Evolutionary conservation across 1,140 invertebrate genomes (phyloP), one percentile per base, ranked within the genome.

Genomic region (Zaprionus ornatus): DNA sequence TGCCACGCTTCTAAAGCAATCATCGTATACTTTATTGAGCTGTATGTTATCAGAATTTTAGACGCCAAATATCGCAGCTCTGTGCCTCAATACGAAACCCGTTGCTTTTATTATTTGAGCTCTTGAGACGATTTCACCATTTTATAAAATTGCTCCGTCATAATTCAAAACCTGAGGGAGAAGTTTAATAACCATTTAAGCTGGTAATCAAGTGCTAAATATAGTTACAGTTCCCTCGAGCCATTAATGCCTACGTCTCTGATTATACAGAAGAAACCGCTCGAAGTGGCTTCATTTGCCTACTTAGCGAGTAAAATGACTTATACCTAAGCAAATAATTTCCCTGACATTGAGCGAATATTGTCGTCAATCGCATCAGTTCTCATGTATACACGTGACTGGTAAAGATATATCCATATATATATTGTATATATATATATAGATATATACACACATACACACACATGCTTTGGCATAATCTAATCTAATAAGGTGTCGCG

Each of bases 251-350:
- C 42, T 42, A 19, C 63, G 42, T 32, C 21, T 65, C 72, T 81
- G 48, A 84, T 85, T 66, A 35, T 19, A 57, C 54, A 81, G 77
- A 84, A 63, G 54, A 71, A 23, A 42, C 82, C 78, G 82, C 68
- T 50, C 10, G 29, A 48, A 78, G 48, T 52, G 60, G n/a, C 52
- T 70, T 42, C 7, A 59, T 62, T 29, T 61, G 45, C 19, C 59
- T 57, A 35, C 29, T 35, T 56, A 15, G 35, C 15, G 23, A 59
- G n/a, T n/a, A n/a, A n/a, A n/a, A n/a, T 62, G 10, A 29, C 23
- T 9, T 9, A 48, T 29, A 48, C 19, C 25, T 57, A 62, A 40
- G 64, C 23, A 29, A 62, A 45, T 29, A 69, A 63, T 74, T 74
- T 69, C 29, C 13, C 29, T 64, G 73, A 32, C 73, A 75, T 75